These are phyloP conservation scores for Exephanes ischioxanthus DNA, from an alignment of 2,888 invertebrate species.

Conservation along the genomic window DNA sequence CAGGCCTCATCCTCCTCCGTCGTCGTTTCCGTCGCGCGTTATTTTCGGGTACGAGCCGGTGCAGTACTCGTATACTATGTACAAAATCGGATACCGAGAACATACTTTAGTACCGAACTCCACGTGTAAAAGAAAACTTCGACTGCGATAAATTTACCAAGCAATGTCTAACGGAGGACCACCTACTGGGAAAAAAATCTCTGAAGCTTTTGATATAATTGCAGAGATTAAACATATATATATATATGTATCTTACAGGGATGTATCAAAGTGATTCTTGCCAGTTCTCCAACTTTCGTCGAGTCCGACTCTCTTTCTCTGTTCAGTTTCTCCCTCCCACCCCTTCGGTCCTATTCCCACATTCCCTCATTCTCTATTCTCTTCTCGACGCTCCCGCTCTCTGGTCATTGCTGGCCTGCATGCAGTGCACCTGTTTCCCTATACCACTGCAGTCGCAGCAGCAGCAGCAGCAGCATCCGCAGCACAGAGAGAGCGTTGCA, in stretches of 20 bases:
- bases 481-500: slow-evolving; percentile 60
- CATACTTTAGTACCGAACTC: slow-evolving; percentile 5
- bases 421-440: slow-evolving; percentile 65
- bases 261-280: not conserved
- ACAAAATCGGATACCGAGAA: not conserved
- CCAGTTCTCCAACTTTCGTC: not conserved
- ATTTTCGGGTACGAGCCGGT: slow-evolving; percentile 50
- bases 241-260: not conserved
- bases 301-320: not conserved
- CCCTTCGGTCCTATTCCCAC: not conserved
- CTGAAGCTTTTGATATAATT: not conserved
- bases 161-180: not conserved
- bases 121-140: not conserved
- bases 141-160: not conserved
- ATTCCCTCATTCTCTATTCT: slow-evolving; percentile 40
- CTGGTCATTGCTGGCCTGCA: slow-evolving; percentile 51
- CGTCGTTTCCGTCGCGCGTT: slow-evolving; percentile 59
- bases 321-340: not conserved
- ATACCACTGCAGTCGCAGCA: slow-evolving; percentile 54
- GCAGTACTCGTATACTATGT: slow-evolving; percentile 37
- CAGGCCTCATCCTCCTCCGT: slow-evolving; percentile 41
- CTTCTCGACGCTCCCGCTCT: slow-evolving; percentile 8
- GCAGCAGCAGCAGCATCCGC: slow-evolving; percentile 62
- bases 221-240: not conserved
- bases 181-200: not conserved